These are phyloP conservation scores for Myotis daubentonii DNA, from an alignment of 2,797 vertebrate species.

Conservation along the genomic window DNA sequence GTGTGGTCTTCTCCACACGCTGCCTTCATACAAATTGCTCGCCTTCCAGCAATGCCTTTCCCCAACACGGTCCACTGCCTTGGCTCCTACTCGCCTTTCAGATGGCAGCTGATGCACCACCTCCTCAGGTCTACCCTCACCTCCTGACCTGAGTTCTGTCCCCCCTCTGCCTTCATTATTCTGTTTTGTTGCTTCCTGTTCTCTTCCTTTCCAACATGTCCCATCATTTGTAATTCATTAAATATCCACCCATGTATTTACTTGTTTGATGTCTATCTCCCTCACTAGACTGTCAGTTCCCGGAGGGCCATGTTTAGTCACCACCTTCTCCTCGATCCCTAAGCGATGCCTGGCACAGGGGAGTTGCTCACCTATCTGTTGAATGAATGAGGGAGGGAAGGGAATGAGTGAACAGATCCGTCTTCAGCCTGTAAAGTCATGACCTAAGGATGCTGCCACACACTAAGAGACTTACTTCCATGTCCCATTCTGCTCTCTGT, in stretches of 20 bases:
- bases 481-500: not conserved
- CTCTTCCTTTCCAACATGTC: not conserved
- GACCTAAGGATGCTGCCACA: not conserved
- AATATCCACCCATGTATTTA: not conserved
- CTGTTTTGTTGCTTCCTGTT: not conserved
- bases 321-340: not conserved
- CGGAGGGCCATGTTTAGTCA: not conserved
- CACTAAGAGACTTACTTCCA: not conserved
- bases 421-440: constrained; percentile 15
- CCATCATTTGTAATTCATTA: not conserved
- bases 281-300: not conserved
- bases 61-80: not conserved
- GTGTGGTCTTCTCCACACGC: not conserved
- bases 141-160: not conserved
- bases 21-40: not conserved
- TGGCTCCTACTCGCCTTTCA: not conserved
- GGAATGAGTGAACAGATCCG: not conserved
- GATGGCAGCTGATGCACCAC: not conserved
- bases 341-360: not conserved
- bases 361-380: not conserved
- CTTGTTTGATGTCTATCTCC: not conserved
- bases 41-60: not conserved
- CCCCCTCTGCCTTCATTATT: fast-evolving
- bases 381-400: not conserved
- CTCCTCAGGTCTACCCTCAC: not conserved